These are phyloP conservation scores for Okamejei kenojei DNA, from an alignment of 2,797 vertebrate genomes.

Conservation along the genomic window DNA sequence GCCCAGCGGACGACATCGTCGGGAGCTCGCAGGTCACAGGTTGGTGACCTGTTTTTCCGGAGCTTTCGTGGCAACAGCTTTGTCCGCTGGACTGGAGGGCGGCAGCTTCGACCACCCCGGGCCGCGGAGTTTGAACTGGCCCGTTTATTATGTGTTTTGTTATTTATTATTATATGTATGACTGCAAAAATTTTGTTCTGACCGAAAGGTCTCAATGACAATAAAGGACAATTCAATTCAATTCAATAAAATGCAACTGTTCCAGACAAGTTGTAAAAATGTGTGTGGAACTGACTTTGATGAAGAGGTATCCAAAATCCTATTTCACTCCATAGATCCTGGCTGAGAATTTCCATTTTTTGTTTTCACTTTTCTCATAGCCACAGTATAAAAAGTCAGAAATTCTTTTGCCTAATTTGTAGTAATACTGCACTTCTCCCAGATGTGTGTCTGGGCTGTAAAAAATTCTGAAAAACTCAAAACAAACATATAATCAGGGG, in stretches of 20 bases:
- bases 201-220: too few relatives aligned
- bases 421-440: background rate
- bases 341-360: background rate
- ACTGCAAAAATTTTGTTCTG: too few relatives aligned
- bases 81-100: too few relatives aligned
- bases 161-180: too few relatives aligned
- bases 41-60: too few relatives aligned
- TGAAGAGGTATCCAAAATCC: background rate
- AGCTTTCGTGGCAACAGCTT: too few relatives aligned
- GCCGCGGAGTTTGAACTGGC: too few relatives aligned
- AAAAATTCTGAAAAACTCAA: background rate
- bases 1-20: too few relatives aligned
- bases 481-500: background rate
- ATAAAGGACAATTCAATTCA: too few relatives aligned
- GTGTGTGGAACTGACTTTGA: background rate
- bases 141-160: too few relatives aligned
- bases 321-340: background rate
- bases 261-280: background rate
- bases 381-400: background rate
- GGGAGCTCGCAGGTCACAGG: too few relatives aligned
- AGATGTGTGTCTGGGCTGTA: background rate
- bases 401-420: background rate
- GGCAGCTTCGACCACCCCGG: too few relatives aligned
- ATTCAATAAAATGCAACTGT: background rate
- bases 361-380: background rate